Conservation (phyloP, 2,113 vertebrate genomes). For the Xenopus laevis region DNA sequence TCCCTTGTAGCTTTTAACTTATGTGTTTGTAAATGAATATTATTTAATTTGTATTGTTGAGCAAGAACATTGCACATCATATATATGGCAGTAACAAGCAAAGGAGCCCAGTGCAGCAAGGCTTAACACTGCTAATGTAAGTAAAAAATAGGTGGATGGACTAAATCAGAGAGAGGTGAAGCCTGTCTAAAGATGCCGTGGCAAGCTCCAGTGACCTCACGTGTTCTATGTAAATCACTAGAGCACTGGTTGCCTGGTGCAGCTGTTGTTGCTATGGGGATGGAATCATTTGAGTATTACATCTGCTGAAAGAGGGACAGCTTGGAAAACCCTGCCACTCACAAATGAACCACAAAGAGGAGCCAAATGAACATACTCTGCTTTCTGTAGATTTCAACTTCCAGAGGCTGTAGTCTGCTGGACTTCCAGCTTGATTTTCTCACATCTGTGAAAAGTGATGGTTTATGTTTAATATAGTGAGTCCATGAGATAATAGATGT, state of each 20-base stretch:
- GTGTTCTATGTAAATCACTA: conserved; percentile 54
- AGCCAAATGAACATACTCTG: conserved; percentile 52
- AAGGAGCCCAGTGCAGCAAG: conserved; percentile 5
- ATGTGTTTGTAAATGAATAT: too few species aligned
- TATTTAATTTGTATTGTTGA: neutral
- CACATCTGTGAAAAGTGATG: too few species aligned
- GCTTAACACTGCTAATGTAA: neutral
- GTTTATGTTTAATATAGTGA: too few species aligned
- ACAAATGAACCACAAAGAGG: conserved; percentile 45
- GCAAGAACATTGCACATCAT: neutral
- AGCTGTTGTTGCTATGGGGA: conserved; percentile 57
- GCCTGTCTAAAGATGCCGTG: conserved; percentile 37
- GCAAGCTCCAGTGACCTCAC: conserved; percentile 48
- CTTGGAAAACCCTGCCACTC: conserved; percentile 45
- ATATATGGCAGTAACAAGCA: neutral
- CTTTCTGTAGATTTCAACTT: conserved; percentile 44
- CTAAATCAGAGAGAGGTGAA: neutral
- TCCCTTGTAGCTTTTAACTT: too few species aligned
- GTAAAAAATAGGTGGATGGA: too few species aligned
- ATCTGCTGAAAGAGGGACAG: conserved; percentile 58
- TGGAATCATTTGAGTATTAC: conserved; percentile 55
- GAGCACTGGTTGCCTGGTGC: conserved; percentile 50
- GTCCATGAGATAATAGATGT: too few species aligned
- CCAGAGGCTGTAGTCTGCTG: neutral
- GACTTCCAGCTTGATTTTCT: too few species aligned